Conservation (phyloP, 92 coral and sea anemone species). For the Heteractis magnifica region DNA sequence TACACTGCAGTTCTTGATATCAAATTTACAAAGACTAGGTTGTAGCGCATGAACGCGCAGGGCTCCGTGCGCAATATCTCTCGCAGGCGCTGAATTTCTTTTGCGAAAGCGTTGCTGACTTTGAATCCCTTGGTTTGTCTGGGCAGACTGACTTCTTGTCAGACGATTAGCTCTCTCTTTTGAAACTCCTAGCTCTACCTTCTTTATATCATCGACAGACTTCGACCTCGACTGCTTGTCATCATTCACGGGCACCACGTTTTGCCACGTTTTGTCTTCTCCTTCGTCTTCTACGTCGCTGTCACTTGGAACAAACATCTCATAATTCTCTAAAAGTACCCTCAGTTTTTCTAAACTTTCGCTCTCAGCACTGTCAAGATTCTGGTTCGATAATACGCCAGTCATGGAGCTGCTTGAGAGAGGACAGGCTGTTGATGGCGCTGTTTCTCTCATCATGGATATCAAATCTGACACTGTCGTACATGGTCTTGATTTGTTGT, state of each 20-base stretch:
- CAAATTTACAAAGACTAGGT: background rate
- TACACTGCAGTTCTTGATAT: background rate
- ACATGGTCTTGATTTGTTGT: background rate
- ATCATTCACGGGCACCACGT: background rate
- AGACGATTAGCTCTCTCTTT: background rate
- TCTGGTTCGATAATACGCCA: background rate
- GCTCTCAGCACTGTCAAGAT: background rate
- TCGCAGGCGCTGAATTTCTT: background rate
- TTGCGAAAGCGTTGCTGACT: background rate
- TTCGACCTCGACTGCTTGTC: background rate
- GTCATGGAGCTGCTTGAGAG: background rate
- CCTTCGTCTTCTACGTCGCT: background rate
- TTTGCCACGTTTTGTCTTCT: background rate
- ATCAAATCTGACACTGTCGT: constrained; percentile 39
- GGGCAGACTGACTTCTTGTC: background rate
- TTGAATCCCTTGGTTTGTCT: background rate
- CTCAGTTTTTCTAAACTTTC: constrained; percentile 22
- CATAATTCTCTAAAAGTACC: constrained; percentile 33
- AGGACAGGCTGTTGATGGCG: background rate
- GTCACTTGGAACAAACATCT: constrained; percentile 29
- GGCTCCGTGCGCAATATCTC: background rate
- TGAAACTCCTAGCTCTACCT: background rate
- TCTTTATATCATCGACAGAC: background rate
- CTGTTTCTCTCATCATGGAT: background rate
- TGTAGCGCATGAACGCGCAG: background rate